A percentile compares a stretch with the other conserved stretches of the same genome.
These are phyloP conservation scores for Chamaetylas fuelleborni DNA, from an alignment of 2,113 vertebrate species.

Conservation along the genomic window DNA sequence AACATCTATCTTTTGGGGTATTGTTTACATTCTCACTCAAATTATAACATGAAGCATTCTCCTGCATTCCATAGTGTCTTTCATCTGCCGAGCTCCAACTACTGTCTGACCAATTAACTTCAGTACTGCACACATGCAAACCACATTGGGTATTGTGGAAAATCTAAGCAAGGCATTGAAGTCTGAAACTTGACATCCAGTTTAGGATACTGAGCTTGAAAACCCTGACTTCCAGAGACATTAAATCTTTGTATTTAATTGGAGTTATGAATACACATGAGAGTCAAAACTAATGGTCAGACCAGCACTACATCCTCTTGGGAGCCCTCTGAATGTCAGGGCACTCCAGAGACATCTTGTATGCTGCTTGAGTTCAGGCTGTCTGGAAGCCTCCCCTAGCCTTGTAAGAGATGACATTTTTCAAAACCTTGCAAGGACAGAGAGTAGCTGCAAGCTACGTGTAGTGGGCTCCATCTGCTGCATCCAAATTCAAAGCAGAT, in stretches of 20 bases:
- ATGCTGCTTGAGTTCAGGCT: background rate
- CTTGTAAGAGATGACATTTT: background rate
- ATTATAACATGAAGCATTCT: conserved; percentile 28
- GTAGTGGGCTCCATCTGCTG: background rate
- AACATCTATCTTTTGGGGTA: background rate
- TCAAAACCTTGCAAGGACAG: background rate
- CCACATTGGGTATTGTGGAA: background rate
- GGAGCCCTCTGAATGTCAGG: background rate
- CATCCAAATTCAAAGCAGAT: background rate
- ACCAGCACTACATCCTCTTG: background rate
- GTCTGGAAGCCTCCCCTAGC: background rate
- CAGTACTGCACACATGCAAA: conserved; percentile 1
- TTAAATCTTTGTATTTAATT: background rate
- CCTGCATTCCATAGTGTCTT: conserved; percentile 29
- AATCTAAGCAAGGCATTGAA: background rate
- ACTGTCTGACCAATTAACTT: conserved; percentile 28
- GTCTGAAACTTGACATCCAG: background rate
- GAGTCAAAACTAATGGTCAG: background rate
- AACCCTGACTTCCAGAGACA: background rate
- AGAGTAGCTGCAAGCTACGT: background rate
- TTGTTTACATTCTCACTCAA: conserved; percentile 28
- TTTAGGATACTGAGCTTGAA: conserved; percentile 17
- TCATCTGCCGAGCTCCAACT: conserved; percentile 3
- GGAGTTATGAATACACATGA: background rate
- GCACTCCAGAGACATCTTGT: background rate